A percentile compares a stretch with the other conserved stretches of the same genome.
Evolutionary conservation across 2,888 invertebrate genomes (phyloP).

Genomic region (Neoitamus cyanurus): DNA sequence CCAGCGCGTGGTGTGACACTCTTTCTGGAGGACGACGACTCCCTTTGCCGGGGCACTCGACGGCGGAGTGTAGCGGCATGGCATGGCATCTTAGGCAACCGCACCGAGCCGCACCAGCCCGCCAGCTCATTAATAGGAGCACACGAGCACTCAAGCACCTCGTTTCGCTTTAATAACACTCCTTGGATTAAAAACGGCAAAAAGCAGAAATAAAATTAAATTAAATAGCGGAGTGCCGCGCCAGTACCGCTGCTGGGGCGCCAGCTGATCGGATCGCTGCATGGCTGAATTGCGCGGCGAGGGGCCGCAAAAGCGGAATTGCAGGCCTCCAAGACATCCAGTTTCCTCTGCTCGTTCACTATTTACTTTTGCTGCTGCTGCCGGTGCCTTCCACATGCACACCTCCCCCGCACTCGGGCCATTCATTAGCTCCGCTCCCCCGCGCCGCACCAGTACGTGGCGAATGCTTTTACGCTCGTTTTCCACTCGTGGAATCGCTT

Average conservation of each 20-base stretch:
- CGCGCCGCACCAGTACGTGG: not conserved
- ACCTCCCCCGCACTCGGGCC: not conserved
- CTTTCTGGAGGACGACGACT: not conserved
- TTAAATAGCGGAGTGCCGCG: not conserved
- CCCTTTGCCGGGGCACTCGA: too few relatives aligned
- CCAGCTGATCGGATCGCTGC: not conserved
- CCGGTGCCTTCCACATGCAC: not conserved
- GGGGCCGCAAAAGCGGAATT: not conserved
- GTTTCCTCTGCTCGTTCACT: not conserved
- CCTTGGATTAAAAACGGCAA: not conserved
- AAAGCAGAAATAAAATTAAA: not conserved
- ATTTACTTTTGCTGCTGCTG: not conserved
- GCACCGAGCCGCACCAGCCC: not conserved
- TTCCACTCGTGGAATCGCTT: not conserved
- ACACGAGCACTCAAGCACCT: not conserved
- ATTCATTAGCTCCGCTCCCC: not conserved
- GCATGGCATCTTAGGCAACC: not conserved
- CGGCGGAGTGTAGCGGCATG: too few relatives aligned
- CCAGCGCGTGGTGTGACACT: not conserved
- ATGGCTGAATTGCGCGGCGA: not conserved
- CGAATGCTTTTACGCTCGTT: constrained; percentile 13
- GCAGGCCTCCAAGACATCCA: not conserved
- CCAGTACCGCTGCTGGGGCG: not conserved
- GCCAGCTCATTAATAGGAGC: not conserved
- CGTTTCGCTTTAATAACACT: not conserved